A percentile compares a stretch with the other conserved stretches of the same genome.
Evolutionary conservation across 2,888 invertebrate genomes (phyloP).

Genomic region (Lagria hirta): DNA sequence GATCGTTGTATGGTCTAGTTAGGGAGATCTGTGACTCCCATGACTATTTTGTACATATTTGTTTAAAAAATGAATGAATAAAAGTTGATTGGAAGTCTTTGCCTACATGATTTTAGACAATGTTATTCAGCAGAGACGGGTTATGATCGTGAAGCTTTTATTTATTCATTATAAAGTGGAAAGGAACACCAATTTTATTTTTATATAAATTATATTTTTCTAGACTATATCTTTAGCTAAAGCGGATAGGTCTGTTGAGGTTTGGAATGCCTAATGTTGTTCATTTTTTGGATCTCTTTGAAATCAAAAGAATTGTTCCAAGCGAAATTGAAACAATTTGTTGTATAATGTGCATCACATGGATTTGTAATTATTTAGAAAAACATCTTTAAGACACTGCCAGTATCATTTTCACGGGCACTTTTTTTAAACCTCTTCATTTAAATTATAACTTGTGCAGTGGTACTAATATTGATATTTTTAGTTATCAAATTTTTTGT

Average conservation of each 20-base stretch:
- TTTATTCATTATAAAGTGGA: too few species aligned
- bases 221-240: constrained; percentile 28
- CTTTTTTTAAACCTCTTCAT: constrained; percentile 14
- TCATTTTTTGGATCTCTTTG: constrained; percentile 26
- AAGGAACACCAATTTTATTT: constrained; percentile 49
- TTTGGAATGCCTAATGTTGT: constrained; percentile 26
- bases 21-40: too few species aligned
- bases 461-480: constrained; percentile 20
- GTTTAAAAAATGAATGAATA: too few species aligned
- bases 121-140: too few species aligned
- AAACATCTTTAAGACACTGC: constrained; percentile 24
- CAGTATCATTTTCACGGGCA: constrained; percentile 22
- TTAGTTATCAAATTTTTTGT: constrained; percentile 4
- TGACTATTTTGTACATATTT: too few species aligned
- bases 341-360: constrained; percentile 20
- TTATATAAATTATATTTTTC: constrained; percentile 49
- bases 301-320: constrained; percentile 10
- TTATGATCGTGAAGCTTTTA: too few species aligned
- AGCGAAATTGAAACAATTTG: constrained; percentile 10
- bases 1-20: too few species aligned
- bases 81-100: too few species aligned
- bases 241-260: constrained; percentile 7
- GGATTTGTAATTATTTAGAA: constrained; percentile 10
- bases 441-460: constrained; percentile 14
- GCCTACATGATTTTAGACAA: too few species aligned